A percentile compares a stretch with the other conserved stretches of the same genome.
These are phyloP conservation scores for Bathynomus jamesi DNA, from an alignment of 1,140 invertebrate genomes.

Conservation along the genomic window DNA sequence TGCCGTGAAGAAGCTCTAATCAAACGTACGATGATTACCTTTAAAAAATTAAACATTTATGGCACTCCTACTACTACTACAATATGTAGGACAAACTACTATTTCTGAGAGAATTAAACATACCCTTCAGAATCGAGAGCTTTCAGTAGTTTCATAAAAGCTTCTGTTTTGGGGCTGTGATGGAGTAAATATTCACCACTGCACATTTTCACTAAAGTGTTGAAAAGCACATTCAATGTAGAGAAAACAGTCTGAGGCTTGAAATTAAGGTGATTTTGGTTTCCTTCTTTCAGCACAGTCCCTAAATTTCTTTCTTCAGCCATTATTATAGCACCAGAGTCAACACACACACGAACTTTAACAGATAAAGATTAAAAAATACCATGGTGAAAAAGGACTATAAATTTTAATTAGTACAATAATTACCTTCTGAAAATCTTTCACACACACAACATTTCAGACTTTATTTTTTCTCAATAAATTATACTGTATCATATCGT, in stretches of 20 bases:
- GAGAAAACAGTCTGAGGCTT: neutral
- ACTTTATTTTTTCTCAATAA: too few species aligned
- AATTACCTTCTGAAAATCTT: too few species aligned
- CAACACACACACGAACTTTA: conserved; percentile 3
- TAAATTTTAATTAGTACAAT: too few species aligned
- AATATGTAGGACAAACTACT: neutral
- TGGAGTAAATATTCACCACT: conserved; percentile 12
- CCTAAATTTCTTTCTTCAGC: conserved; percentile 3
- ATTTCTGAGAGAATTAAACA: neutral
- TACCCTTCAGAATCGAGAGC: neutral
- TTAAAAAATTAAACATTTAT: neutral
- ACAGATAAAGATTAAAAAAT: neutral
- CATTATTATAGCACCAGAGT: neutral
- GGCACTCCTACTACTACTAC: neutral
- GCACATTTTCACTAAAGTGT: neutral
- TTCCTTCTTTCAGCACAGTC: conserved; percentile 3
- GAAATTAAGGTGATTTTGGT: conserved; percentile 11
- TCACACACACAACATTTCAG: too few species aligned
- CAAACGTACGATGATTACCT: too few species aligned
- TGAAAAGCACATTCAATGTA: conserved; percentile 3
- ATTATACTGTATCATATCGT: too few species aligned
- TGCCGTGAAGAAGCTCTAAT: too few species aligned
- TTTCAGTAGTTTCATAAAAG: conserved; percentile 10
- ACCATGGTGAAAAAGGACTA: too few species aligned
- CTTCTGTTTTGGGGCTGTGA: conserved; percentile 10